Evolutionary conservation across 1,140 invertebrate genomes (phyloP).

Genomic region (Procambarus clarkii): DNA sequence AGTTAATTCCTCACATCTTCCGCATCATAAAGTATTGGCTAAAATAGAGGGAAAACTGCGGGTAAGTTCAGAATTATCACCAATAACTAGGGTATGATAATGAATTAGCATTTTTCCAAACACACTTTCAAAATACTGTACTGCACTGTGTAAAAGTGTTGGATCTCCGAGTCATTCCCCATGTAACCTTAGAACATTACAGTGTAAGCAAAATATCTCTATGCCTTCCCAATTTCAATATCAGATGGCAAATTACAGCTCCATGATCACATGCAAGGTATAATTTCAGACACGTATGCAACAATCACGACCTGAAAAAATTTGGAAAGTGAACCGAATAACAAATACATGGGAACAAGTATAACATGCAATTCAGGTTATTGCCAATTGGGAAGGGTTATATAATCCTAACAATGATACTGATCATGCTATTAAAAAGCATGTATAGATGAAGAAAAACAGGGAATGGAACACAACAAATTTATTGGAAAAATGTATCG

Average conservation of each 20-base stretch:
- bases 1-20: not conserved
- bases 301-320: conserved; percentile 54
- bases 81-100: not conserved
- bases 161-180: not conserved
- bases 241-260: conserved; percentile 30
- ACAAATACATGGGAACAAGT: conserved; percentile 48
- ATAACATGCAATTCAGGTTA: conserved; percentile 57
- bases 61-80: not conserved
- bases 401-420: conserved; percentile 36
- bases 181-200: not conserved
- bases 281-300: conserved; percentile 57
- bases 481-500: not conserved
- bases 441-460: conserved; percentile 40
- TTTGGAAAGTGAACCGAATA: conserved; percentile 33
- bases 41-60: not conserved
- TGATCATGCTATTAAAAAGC: conserved; percentile 61
- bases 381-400: conserved; percentile 46
- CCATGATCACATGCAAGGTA: conserved; percentile 48
- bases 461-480: conserved; percentile 10
- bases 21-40: not conserved
- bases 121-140: not conserved
- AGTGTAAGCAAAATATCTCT: conserved; percentile 20
- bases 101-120: not conserved
- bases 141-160: not conserved
- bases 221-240: conserved; percentile 28